These are phyloP conservation scores for Passerculus sandwichensis DNA, from an alignment of 2,797 vertebrate genomes.

Conservation along the genomic window DNA sequence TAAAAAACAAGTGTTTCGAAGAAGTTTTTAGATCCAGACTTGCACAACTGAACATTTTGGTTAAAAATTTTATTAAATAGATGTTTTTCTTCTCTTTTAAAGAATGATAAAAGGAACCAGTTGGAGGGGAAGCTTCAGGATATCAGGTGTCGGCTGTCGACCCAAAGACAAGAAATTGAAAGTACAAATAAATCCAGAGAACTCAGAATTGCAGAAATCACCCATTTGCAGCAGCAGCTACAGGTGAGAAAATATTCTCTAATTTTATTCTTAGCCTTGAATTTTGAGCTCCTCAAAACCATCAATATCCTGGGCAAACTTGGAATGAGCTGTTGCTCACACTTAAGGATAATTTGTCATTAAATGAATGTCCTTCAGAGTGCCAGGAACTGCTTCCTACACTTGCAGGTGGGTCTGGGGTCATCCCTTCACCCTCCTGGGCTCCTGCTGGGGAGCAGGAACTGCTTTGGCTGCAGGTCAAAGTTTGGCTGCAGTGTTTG, in stretches of 20 bases:
- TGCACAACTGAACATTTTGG: background rate
- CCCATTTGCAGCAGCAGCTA: conserved; percentile 93
- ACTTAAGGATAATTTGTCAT: background rate
- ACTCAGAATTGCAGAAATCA: conserved; percentile 94
- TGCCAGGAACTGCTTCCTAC: background rate
- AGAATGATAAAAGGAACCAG: conserved; percentile 97
- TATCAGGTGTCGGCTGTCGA: conserved; percentile 89
- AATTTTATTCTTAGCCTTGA: background rate
- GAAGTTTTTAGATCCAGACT: background rate
- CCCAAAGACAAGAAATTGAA: conserved; percentile 94
- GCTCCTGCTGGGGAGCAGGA: background rate
- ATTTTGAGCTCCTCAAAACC: background rate
- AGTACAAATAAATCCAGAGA: conserved; percentile 95
- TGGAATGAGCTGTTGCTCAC: background rate
- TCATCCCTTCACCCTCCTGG: background rate
- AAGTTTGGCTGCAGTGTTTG: background rate
- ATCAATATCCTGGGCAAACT: background rate
- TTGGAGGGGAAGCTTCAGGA: conserved; percentile 96
- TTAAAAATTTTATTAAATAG: background rate
- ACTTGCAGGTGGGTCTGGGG: background rate
- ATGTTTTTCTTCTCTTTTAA: background rate
- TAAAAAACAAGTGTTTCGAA: background rate
- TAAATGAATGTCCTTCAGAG: background rate
- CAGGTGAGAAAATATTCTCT: conserved; percentile 80
- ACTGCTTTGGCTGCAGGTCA: background rate